Conservation (phyloP, 2,888 invertebrate genomes). For the Drosophila atroscutellata region DNA sequence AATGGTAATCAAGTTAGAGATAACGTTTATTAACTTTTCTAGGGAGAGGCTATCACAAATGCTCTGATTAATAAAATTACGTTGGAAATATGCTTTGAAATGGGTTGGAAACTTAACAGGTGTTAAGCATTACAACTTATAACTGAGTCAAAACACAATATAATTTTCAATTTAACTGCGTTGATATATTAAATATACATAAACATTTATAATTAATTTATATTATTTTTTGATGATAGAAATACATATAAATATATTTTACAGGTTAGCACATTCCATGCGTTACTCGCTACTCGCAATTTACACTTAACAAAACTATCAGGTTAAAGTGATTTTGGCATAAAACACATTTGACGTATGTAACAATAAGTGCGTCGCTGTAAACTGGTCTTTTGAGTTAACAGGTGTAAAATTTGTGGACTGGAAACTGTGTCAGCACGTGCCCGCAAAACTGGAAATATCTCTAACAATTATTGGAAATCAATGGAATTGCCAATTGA, state of each 20-base stretch:
- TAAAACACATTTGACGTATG: background rate
- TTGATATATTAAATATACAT: background rate
- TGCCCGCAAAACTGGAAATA: constrained; percentile 34
- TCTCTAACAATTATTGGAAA: constrained; percentile 38
- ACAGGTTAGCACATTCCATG: background rate
- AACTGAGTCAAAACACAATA: background rate
- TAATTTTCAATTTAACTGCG: background rate
- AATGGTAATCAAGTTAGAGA: constrained; percentile 11
- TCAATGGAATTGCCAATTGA: constrained; percentile 43
- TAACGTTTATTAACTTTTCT: constrained; percentile 5
- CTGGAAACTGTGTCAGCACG: constrained; percentile 36
- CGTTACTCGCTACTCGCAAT: background rate
- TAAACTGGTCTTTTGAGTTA: constrained; percentile 29
- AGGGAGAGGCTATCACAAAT: background rate
- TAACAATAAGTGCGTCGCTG: constrained; percentile 1
- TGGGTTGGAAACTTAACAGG: background rate
- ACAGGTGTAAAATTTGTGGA: constrained; percentile 45
- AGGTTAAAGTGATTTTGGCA: background rate
- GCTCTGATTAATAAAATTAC: background rate
- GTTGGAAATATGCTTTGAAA: background rate
- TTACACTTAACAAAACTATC: background rate
- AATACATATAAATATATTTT: background rate
- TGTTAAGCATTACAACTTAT: background rate
- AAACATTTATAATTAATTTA: background rate
- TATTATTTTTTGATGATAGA: background rate